These are phyloP conservation scores for Falco naumanni DNA, from an alignment of 2,797 vertebrate genomes.

Conservation along the genomic window DNA sequence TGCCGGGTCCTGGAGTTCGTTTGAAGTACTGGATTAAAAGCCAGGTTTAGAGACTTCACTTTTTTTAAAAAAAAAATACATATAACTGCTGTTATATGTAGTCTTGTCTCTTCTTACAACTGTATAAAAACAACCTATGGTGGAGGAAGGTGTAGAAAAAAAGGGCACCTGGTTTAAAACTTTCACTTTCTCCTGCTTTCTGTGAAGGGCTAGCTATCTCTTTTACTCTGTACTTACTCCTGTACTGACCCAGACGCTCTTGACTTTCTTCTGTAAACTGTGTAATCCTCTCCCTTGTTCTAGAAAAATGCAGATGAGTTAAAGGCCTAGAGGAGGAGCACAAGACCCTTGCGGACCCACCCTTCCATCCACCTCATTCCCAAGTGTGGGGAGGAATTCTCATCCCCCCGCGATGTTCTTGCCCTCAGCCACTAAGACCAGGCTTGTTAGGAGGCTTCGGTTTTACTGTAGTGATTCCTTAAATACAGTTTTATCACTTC, in stretches of 20 bases:
- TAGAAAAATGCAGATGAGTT: not conserved
- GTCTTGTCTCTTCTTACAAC: not conserved
- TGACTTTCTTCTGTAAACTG: not conserved
- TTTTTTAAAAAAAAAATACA: not conserved
- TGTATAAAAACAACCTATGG: not conserved
- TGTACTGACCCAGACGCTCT: not conserved
- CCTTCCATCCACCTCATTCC: not conserved
- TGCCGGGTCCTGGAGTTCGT: not conserved
- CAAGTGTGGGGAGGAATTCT: not conserved
- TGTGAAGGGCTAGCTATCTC: not conserved
- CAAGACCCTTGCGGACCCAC: rapidly evolving
- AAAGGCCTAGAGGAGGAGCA: not conserved
- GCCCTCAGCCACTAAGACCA: not conserved
- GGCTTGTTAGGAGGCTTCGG: not conserved
- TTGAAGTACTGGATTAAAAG: conserved; percentile 3
- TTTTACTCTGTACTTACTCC: not conserved
- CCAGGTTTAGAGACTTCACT: not conserved
- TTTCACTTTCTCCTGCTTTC: not conserved
- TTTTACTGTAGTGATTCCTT: not conserved
- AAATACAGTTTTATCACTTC: not conserved
- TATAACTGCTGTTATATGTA: not conserved
- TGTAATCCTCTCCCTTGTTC: not conserved
- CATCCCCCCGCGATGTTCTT: not conserved
- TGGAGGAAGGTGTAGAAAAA: not conserved
- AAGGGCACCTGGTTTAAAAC: not conserved